These are phyloP conservation scores for Campopleginae sp. DNA, from an alignment of 2,888 invertebrate species.

Conservation along the genomic window DNA sequence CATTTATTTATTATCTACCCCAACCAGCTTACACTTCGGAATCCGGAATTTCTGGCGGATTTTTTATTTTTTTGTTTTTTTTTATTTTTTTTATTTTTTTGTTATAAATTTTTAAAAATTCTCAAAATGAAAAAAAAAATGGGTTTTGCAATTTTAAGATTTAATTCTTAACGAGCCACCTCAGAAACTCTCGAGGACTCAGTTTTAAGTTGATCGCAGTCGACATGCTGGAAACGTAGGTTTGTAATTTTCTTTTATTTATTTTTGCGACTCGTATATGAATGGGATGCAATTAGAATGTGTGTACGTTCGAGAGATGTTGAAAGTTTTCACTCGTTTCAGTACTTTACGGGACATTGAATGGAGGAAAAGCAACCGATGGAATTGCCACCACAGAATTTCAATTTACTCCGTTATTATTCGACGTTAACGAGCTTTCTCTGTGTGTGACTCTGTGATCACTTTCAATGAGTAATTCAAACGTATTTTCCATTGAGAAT, in stretches of 20 bases:
- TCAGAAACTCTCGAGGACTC: too few relatives aligned
- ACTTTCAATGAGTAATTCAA: constrained; percentile 39
- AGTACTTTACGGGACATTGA: constrained; percentile 19
- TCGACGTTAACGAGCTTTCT: constrained; percentile 51
- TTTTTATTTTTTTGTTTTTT: too few relatives aligned
- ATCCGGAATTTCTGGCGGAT: neutral
- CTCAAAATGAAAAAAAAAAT: neutral
- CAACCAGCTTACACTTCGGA: neutral
- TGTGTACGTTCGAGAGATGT: neutral
- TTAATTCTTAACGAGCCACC: neutral
- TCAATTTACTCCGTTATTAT: constrained; percentile 58
- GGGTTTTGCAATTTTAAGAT: neutral
- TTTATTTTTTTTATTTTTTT: too few relatives aligned
- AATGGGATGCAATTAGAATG: neutral
- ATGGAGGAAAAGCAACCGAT: constrained; percentile 16
- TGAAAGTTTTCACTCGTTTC: constrained; percentile 33
- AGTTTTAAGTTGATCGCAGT: neutral
- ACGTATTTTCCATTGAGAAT: constrained; percentile 24
- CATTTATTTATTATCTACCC: neutral
- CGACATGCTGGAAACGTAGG: neutral
- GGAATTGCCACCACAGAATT: constrained; percentile 37
- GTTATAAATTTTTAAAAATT: too few relatives aligned
- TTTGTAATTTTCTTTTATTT: neutral
- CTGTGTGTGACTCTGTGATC: constrained; percentile 17
- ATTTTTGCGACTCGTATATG: neutral